Evolutionary conservation across 2,888 invertebrate species (phyloP).

Genomic region (Pedicia rivosa): DNA sequence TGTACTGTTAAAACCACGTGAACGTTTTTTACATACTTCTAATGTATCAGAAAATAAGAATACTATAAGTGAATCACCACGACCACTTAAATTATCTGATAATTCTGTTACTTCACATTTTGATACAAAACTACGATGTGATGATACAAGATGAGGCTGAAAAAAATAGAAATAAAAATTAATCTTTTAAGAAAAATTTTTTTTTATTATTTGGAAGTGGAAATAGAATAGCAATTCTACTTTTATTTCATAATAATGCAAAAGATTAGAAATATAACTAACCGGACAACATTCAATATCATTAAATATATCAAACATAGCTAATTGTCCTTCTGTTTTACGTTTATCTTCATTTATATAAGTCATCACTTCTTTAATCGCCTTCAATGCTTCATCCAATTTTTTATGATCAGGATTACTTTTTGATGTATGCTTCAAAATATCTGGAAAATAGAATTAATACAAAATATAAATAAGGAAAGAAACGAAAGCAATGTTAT

Average conservation of each 20-base stretch:
- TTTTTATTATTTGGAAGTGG: no score
- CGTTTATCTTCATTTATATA: slow-evolving; percentile 97
- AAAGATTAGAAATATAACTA: slow-evolving; percentile 20
- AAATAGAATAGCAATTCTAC: no score
- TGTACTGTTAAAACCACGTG: slow-evolving; percentile 52
- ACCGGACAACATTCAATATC: slow-evolving; percentile 97
- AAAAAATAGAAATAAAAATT: slow-evolving; percentile 12
- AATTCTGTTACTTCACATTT: slow-evolving; percentile 81
- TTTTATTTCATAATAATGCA: slow-evolving; percentile 4
- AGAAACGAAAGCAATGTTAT: no score
- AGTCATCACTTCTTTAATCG: slow-evolving; percentile 85
- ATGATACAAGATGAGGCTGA: slow-evolving; percentile 80
- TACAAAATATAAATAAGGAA: background rate
- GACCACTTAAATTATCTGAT: slow-evolving; percentile 65
- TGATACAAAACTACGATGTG: slow-evolving; percentile 77
- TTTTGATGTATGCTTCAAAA: slow-evolving; percentile 80
- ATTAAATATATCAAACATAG: slow-evolving; percentile 93
- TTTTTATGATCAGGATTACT: slow-evolving; percentile 75
- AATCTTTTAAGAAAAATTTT: background rate
- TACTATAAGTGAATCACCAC: slow-evolving; percentile 73
- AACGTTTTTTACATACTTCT: slow-evolving; percentile 78
- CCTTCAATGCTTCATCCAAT: slow-evolving; percentile 70
- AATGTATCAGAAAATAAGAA: slow-evolving; percentile 91
- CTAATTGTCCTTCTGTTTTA: slow-evolving; percentile 88
- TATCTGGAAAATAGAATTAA: slow-evolving; percentile 41